A percentile compares a stretch with the other conserved stretches of the same genome.
phyloP scores from a whole-genome alignment of 2,113 vertebrate species.

The Poicephalus meyeri region DNA sequence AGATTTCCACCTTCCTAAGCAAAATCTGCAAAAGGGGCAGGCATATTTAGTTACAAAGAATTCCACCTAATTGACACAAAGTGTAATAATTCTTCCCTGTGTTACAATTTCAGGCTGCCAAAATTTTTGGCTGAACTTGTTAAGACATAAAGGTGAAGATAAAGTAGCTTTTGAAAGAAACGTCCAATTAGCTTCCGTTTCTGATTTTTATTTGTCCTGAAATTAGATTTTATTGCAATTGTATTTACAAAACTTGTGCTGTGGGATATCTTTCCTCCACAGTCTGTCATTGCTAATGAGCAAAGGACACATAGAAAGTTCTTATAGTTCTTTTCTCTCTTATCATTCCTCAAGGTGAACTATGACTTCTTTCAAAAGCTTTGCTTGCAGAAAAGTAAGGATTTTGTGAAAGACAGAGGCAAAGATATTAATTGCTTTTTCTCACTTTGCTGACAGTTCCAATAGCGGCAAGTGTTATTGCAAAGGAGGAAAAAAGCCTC shows the following conservation, averaged over 20 bases:
- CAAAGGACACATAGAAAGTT: conserved; percentile 5
- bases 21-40: neutral
- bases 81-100: neutral
- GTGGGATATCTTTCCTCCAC: neutral
- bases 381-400: conserved; percentile 49
- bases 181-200: neutral
- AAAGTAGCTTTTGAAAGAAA: neutral
- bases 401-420: conserved; percentile 26
- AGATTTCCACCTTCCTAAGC: neutral
- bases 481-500: conserved; percentile 41
- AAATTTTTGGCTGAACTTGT: neutral
- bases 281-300: conserved; percentile 37
- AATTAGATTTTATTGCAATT: neutral
- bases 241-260: conserved; percentile 23
- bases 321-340: conserved; percentile 17
- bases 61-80: neutral
- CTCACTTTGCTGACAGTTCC: conserved; percentile 37
- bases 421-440: conserved; percentile 66
- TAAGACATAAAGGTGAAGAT: neutral
- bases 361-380: conserved; percentile 51
- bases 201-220: conserved; percentile 19
- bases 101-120: neutral
- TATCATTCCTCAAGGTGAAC: conserved; percentile 47
- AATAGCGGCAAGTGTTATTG: conserved; percentile 32
- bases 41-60: neutral